Conservation (phyloP, 2,888 invertebrate genomes). For the Hemistola chrysoprasaria region DNA sequence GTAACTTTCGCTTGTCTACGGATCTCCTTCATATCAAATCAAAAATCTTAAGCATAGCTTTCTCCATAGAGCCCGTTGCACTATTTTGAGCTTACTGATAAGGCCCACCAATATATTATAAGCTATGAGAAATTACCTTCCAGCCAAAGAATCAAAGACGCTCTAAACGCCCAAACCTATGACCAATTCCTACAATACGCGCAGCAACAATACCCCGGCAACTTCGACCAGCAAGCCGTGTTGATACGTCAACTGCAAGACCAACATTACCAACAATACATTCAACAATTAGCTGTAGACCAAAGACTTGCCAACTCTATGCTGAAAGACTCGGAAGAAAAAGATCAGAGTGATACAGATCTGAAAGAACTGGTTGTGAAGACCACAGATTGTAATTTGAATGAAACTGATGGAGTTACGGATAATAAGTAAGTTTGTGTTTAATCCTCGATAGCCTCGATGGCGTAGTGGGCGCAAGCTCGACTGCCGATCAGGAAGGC, state of each 20-base stretch:
- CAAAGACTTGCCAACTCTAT: conserved; percentile 64
- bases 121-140: conserved; percentile 27
- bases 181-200: conserved; percentile 94
- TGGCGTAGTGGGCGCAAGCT: no score
- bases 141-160: conserved; percentile 95
- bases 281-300: conserved; percentile 92
- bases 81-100: no score
- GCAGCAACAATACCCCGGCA: conserved; percentile 94
- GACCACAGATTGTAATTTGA: conserved; percentile 53
- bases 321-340: conserved; percentile 46
- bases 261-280: conserved; percentile 99
- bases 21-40: no score
- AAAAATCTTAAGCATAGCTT: no score
- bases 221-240: conserved; percentile 95
- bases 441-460: no score
- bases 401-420: conserved; percentile 48
- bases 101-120: neutral
- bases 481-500: no score
- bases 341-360: conserved; percentile 36
- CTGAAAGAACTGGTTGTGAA: conserved; percentile 41
- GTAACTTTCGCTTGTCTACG: no score
- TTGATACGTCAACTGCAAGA: conserved; percentile 97
- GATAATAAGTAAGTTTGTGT: conserved; percentile 61
- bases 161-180: conserved; percentile 97
- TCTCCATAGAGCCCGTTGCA: neutral